Conservation (phyloP, 2,113 vertebrate genomes). For the Numenius arquata region DNA sequence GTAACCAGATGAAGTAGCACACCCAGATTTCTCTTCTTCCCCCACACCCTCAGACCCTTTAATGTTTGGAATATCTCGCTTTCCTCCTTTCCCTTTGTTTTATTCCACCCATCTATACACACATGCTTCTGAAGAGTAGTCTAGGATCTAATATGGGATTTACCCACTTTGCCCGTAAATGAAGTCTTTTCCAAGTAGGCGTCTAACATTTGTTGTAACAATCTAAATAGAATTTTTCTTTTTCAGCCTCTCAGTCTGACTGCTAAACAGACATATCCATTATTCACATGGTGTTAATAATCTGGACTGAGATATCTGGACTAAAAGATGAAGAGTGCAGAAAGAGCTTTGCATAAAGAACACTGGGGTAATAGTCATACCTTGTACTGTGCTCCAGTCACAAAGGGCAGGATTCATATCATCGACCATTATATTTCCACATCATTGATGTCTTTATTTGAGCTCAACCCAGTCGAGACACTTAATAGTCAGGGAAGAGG, state of each 20-base stretch:
- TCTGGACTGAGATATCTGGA: background rate
- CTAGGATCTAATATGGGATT: background rate
- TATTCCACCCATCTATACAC: background rate
- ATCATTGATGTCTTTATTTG: background rate
- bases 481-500: background rate
- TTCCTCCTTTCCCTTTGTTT: background rate
- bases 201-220: background rate
- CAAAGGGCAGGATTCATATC: background rate
- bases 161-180: background rate
- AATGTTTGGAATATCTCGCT: background rate
- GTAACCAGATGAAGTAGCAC: background rate
- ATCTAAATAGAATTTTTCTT: background rate
- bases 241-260: background rate
- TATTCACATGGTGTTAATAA: background rate
- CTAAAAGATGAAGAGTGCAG: background rate
- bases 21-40: background rate
- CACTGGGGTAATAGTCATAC: background rate
- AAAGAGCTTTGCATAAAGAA: background rate
- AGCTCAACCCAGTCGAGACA: background rate
- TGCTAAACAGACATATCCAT: background rate
- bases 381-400: background rate
- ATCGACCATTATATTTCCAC: background rate
- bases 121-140: background rate
- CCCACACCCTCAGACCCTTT: rapidly evolving
- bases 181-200: background rate